Evolutionary conservation across 1,140 invertebrate genomes (phyloP).

Genomic region (Drosophila erecta): DNA sequence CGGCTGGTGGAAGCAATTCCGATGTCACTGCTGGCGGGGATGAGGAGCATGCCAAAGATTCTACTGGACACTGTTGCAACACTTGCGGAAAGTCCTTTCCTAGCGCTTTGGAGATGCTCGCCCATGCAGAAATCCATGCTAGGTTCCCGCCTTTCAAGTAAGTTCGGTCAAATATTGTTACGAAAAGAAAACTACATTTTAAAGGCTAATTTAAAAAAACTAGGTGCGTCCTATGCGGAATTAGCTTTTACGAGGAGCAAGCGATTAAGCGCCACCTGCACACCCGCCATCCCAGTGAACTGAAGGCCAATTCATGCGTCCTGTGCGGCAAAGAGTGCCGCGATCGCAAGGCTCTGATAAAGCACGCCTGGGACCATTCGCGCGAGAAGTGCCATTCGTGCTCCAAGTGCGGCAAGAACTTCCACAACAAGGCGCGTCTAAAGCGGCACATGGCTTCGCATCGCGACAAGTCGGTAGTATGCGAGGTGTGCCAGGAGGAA

Average conservation of each 20-base stretch:
- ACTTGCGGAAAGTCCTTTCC: constrained; percentile 91
- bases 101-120: constrained; percentile 90
- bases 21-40: constrained; percentile 52
- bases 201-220: neutral
- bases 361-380: constrained; percentile 88
- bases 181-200: neutral
- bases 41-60: constrained; percentile 70
- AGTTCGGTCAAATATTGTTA: constrained; percentile 12
- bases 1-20: neutral
- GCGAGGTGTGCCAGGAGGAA: constrained; percentile 89
- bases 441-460: constrained; percentile 89
- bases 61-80: constrained; percentile 86
- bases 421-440: constrained; percentile 88
- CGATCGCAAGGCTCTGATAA: constrained; percentile 88
- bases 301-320: constrained; percentile 86
- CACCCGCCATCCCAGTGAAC: constrained; percentile 70
- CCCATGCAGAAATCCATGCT: constrained; percentile 90
- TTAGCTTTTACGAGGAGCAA: constrained; percentile 78
- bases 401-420: constrained; percentile 88
- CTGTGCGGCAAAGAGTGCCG: constrained; percentile 89
- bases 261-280: constrained; percentile 77
- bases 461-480: constrained; percentile 89
- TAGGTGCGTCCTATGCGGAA: constrained; percentile 81
- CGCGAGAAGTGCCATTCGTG: constrained; percentile 87
- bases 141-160: constrained; percentile 86